Percentiles rank a stretch among this genome's conserved stretches.
These are phyloP conservation scores for Thalassophryne amazonica DNA, from an alignment of 2,797 vertebrate genomes.

Conservation along the genomic window DNA sequence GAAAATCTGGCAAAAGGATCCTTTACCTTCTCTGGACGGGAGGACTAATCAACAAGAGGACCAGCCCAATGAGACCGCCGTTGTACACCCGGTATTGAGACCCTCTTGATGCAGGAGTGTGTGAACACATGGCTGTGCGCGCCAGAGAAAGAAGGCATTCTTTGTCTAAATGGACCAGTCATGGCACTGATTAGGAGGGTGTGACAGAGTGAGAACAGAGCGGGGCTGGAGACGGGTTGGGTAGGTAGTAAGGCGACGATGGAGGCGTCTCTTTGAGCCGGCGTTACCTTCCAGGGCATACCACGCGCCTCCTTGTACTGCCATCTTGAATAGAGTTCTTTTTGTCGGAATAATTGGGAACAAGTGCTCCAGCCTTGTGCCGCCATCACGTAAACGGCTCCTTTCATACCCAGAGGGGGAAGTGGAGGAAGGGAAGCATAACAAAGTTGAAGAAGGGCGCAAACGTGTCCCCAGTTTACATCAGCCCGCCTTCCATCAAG, in stretches of 20 bases:
- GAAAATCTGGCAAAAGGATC: no score
- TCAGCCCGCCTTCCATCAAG: conserved; percentile 20
- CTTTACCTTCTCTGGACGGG: no score
- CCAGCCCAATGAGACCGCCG: conserved; percentile 4
- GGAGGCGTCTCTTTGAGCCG: conserved; percentile 40
- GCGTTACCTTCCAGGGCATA: conserved; percentile 44
- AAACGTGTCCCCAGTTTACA: conserved; percentile 35
- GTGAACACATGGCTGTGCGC: conserved; percentile 46
- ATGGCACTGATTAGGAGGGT: conserved; percentile 68
- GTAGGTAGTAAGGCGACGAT: conserved; percentile 29
- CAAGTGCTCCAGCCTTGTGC: conserved; percentile 56
- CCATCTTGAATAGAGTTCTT: conserved; percentile 51
- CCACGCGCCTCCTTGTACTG: conserved; percentile 54
- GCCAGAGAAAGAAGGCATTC: conserved; percentile 58
- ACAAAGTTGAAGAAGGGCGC: conserved; percentile 38
- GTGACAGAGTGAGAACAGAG: conserved; percentile 63
- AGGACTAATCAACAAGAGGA: conserved; percentile 17
- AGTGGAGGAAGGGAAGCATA: conserved; percentile 63
- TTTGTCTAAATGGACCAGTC: conserved; percentile 62
- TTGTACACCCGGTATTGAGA: conserved; percentile 11
- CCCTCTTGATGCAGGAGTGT: conserved; percentile 30
- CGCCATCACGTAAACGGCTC: conserved; percentile 47
- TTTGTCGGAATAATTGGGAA: conserved; percentile 76
- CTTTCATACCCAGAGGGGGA: conserved; percentile 45
- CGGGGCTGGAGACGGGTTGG: conserved; percentile 34